phyloP scores from a whole-genome alignment of 2,113 vertebrate genomes.

The Fregata magnificens region DNA sequence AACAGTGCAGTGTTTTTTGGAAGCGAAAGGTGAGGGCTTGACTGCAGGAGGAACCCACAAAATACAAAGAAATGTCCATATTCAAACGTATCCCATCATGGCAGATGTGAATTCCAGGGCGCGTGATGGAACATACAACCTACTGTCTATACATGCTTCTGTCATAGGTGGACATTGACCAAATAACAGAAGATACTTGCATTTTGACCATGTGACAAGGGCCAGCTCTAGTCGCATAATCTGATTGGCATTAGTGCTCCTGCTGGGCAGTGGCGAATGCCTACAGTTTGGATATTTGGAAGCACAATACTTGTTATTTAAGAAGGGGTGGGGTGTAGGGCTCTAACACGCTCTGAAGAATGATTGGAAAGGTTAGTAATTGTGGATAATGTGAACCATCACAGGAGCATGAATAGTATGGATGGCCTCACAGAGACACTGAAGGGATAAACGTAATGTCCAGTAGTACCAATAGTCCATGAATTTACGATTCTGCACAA shows the following conservation, averaged over 20 bases:
- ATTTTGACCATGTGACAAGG: background rate
- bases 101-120: background rate
- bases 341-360: background rate
- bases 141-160: background rate
- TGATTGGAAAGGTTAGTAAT: background rate
- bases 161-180: background rate
- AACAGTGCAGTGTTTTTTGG: background rate
- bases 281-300: background rate
- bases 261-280: background rate
- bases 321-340: background rate
- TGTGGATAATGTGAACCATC: background rate
- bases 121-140: accelerated
- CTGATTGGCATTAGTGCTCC: background rate
- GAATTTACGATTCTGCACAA: background rate
- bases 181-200: background rate
- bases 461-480: background rate
- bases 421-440: background rate
- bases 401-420: background rate
- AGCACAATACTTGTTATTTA: background rate
- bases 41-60: background rate
- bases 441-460: background rate
- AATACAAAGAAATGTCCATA: background rate
- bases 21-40: background rate
- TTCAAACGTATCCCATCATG: background rate
- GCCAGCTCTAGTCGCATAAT: background rate